Percentiles rank a stretch among this genome's conserved stretches.
These are phyloP conservation scores for Oasisia sp. DNA, from an alignment of 2,888 invertebrate genomes.

Conservation along the genomic window DNA sequence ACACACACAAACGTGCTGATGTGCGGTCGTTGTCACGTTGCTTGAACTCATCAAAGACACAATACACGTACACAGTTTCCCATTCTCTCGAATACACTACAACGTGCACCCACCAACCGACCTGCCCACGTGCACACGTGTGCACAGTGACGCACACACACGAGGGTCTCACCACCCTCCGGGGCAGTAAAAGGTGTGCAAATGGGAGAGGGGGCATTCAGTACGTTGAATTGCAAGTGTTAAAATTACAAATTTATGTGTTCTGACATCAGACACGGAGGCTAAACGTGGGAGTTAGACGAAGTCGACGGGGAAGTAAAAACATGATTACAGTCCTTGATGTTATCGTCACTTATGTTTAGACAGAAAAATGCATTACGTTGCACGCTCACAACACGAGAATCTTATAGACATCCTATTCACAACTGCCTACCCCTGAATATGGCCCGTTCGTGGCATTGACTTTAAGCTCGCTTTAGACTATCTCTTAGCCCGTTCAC, in stretches of 20 bases:
- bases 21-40: no score
- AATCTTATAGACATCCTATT: not conserved
- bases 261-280: not conserved
- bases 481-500: no score
- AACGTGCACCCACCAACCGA: no score
- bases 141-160: not conserved
- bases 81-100: not conserved
- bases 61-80: not conserved
- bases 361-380: not conserved
- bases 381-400: not conserved
- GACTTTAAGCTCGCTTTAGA: not conserved
- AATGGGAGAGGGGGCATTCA: not conserved
- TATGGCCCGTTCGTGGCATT: not conserved
- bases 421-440: not conserved
- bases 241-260: not conserved
- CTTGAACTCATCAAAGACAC: no score
- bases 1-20: not conserved
- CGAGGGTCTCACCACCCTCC: not conserved
- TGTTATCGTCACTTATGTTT: not conserved
- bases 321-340: not conserved
- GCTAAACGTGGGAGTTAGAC: not conserved
- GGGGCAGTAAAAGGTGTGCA: not conserved
- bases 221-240: not conserved
- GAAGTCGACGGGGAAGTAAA: not conserved
- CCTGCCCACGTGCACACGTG: not conserved